Percentiles rank a stretch among this genome's conserved stretches.
Conservation (phyloP, 2,797 vertebrate species). For the Pantherophis vulpinus region DNA sequence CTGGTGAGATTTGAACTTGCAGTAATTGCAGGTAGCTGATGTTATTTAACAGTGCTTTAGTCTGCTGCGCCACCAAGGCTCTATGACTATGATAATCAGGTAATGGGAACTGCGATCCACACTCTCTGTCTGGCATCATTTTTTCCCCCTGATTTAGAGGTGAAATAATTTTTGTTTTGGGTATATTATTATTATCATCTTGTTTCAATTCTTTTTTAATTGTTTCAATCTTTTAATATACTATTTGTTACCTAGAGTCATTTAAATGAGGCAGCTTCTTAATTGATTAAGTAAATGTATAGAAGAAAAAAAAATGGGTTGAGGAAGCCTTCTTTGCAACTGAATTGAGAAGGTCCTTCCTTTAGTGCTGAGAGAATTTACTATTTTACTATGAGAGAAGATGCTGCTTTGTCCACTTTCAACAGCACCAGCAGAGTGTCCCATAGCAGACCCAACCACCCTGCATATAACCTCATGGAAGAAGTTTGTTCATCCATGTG, state of each 20-base stretch:
- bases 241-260: background rate
- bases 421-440: background rate
- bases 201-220: background rate
- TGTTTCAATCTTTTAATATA: background rate
- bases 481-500: too few relatives aligned
- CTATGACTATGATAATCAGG: background rate
- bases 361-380: background rate
- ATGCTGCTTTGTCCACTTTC: background rate
- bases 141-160: background rate
- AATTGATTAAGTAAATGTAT: background rate
- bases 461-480: background rate
- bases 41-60: too few relatives aligned
- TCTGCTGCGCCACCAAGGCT: too few relatives aligned
- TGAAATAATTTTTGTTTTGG: background rate
- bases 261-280: background rate
- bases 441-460: background rate
- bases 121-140: background rate
- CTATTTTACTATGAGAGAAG: too few relatives aligned
- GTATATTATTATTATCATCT: background rate
- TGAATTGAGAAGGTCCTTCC: background rate
- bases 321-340: background rate
- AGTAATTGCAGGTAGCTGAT: too few relatives aligned
- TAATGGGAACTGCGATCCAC: background rate
- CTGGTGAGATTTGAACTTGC: too few relatives aligned
- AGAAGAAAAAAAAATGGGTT: background rate